Percentiles rank a stretch among this genome's conserved stretches.
phyloP scores from a whole-genome alignment of 2,113 vertebrate genomes.

The Promerops cafer region DNA sequence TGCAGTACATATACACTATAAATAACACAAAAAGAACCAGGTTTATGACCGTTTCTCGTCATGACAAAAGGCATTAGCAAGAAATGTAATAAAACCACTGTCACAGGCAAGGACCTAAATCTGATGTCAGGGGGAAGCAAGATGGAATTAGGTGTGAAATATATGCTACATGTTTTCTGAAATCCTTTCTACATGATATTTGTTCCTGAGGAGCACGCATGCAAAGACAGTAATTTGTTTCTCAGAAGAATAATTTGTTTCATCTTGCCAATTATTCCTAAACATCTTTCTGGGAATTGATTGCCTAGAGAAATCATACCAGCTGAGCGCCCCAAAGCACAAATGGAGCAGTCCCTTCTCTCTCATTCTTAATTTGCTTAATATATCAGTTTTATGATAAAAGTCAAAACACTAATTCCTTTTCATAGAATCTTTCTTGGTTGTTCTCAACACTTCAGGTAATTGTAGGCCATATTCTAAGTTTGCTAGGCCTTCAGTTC shows the following conservation, averaged over 20 bases:
- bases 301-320: background rate
- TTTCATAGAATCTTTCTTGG: background rate
- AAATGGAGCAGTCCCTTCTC: background rate
- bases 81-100: background rate
- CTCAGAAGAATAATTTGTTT: background rate
- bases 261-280: background rate
- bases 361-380: background rate
- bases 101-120: background rate
- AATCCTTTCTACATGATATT: background rate
- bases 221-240: background rate
- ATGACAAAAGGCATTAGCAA: background rate
- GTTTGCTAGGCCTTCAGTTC: background rate
- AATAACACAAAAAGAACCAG: background rate
- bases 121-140: background rate
- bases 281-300: background rate
- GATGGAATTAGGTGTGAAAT: background rate
- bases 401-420: background rate
- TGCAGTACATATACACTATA: background rate
- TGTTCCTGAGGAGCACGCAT: background rate
- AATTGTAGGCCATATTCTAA: background rate
- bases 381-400: background rate
- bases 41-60: background rate
- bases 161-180: background rate
- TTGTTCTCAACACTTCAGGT: background rate
- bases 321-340: background rate